phyloP scores from a whole-genome alignment of 2,888 invertebrate genomes.

The Iselma pallidipennis region DNA sequence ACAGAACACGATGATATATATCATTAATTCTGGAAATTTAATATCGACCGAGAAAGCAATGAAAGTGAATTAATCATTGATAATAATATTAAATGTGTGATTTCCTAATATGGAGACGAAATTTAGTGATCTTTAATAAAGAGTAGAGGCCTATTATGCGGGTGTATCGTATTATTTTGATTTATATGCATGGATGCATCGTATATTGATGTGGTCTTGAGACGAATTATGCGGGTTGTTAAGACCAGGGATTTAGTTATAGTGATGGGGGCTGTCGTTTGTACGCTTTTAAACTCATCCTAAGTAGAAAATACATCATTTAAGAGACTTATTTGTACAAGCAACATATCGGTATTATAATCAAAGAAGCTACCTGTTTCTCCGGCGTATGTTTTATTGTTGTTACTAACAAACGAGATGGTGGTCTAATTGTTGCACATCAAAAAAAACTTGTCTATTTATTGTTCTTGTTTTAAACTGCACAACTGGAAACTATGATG shows the following conservation, averaged over 20 bases:
- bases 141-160: too few species aligned
- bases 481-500: neutral
- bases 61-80: neutral
- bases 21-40: neutral
- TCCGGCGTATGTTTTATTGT: neutral
- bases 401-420: too few species aligned
- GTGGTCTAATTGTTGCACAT: too few species aligned
- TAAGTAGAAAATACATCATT: slow-evolving; percentile 18
- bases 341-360: slow-evolving; percentile 1
- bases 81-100: neutral
- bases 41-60: neutral
- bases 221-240: slow-evolving; percentile 34
- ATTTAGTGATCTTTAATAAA: neutral
- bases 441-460: neutral
- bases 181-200: slow-evolving; percentile 27
- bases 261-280: slow-evolving; percentile 15
- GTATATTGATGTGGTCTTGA: slow-evolving; percentile 27
- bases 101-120: neutral
- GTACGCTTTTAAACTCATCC: slow-evolving; percentile 16
- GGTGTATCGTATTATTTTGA: slow-evolving; percentile 29
- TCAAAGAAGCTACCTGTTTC: slow-evolving; percentile 8
- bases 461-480: neutral
- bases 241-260: slow-evolving; percentile 27
- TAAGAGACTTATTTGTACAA: slow-evolving; percentile 8
- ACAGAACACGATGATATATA: neutral